Evolutionary conservation across 2,113 vertebrate species (phyloP).

Genomic region (Xenopus borealis): DNA sequence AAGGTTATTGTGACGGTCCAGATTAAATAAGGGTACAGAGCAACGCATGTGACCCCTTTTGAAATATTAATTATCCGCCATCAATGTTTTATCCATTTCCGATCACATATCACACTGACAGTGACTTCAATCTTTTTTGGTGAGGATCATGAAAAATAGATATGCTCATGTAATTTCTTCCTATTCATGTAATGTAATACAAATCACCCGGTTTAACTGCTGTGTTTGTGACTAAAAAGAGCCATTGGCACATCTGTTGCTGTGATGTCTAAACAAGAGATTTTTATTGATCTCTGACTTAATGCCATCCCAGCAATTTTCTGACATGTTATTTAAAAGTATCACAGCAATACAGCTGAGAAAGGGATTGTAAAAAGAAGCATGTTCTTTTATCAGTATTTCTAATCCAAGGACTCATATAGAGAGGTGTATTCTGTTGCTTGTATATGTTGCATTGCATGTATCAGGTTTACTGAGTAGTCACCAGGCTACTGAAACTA

Average conservation of each 20-base stretch:
- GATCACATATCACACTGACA: constrained; percentile 47
- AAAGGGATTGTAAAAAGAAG: not conserved
- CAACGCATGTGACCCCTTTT: constrained; percentile 46
- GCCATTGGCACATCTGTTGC: constrained; percentile 11
- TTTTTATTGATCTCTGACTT: constrained; percentile 16
- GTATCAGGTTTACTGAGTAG: too few species aligned
- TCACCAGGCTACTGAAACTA: too few species aligned
- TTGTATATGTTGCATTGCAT: too few species aligned
- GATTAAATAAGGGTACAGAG: constrained; percentile 43
- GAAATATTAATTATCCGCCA: constrained; percentile 54
- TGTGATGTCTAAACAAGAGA: constrained; percentile 22
- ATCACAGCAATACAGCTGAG: not conserved
- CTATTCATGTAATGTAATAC: constrained; percentile 40
- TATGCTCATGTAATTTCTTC: constrained; percentile 10
- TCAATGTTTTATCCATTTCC: constrained; percentile 55
- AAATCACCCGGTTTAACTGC: constrained; percentile 9
- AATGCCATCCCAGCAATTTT: not conserved
- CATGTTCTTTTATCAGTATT: too few species aligned
- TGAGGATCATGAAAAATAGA: constrained; percentile 44
- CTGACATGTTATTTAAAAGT: not conserved
- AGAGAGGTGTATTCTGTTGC: too few species aligned
- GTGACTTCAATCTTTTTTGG: constrained; percentile 35
- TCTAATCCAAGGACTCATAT: too few species aligned
- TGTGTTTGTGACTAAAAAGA: constrained; percentile 12
- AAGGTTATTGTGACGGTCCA: constrained; percentile 48